phyloP scores from a whole-genome alignment of 2,888 invertebrate genomes.

The Heliothis peltigera region DNA sequence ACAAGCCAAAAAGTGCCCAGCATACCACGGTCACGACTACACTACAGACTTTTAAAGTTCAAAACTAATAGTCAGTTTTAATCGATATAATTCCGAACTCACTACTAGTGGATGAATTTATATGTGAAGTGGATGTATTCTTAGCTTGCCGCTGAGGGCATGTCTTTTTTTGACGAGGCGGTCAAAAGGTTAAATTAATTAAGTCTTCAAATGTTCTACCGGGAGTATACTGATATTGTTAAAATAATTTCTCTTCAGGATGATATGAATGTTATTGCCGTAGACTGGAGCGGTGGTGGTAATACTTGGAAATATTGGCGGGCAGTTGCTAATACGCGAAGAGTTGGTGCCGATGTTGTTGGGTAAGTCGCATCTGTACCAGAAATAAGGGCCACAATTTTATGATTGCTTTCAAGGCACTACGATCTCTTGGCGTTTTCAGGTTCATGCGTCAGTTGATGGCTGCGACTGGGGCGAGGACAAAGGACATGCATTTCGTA shows the following conservation, averaged over 20 bases:
- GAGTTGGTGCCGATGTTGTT: constrained; percentile 88
- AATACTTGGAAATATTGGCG: constrained; percentile 91
- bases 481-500: constrained; percentile 87
- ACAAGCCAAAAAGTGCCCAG: too few species aligned
- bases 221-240: constrained; percentile 4
- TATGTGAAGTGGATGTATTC: too few species aligned
- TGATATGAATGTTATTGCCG: constrained; percentile 91
- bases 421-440: not conserved
- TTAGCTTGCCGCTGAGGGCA: too few species aligned
- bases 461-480: constrained; percentile 74
- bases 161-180: too few species aligned
- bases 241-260: constrained; percentile 75
- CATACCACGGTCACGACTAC: too few species aligned
- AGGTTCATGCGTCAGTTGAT: constrained; percentile 88
- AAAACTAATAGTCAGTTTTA: too few species aligned
- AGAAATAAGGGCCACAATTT: not conserved
- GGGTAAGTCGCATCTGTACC: constrained; percentile 71
- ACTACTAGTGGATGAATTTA: too few species aligned
- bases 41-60: too few species aligned
- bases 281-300: constrained; percentile 92
- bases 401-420: not conserved
- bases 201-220: not conserved
- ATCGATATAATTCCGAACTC: too few species aligned
- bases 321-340: constrained; percentile 90
- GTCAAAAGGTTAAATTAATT: too few species aligned